Conservation (phyloP, 1,140 invertebrate species). For the Bombus superbus region DNA sequence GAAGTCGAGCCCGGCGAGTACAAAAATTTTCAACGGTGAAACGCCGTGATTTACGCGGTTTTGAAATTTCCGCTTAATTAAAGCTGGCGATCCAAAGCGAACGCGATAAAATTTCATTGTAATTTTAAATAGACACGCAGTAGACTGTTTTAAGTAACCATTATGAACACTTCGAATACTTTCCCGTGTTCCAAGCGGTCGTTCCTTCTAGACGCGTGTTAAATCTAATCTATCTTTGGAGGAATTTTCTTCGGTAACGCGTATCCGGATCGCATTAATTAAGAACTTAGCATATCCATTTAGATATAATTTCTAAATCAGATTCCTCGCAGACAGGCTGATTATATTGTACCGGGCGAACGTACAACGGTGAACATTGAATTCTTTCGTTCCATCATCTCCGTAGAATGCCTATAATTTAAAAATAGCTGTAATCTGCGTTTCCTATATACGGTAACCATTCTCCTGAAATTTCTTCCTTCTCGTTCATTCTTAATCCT, state of each 20-base stretch:
- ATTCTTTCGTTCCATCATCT: neutral
- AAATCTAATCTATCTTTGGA: neutral
- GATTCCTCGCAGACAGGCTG: no score
- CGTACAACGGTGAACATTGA: neutral
- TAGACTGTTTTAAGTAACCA: neutral
- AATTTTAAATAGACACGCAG: neutral
- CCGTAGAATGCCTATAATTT: neutral
- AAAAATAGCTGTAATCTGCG: neutral
- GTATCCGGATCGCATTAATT: neutral
- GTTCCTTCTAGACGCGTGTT: neutral
- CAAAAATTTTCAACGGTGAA: neutral
- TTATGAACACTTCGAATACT: neutral
- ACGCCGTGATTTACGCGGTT: neutral
- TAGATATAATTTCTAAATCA: neutral
- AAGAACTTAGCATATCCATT: neutral
- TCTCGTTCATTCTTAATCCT: no score
- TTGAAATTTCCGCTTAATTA: neutral
- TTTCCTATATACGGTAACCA: neutral
- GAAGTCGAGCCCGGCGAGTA: neutral
- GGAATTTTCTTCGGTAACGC: neutral
- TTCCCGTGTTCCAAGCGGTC: neutral
- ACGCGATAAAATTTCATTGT: neutral
- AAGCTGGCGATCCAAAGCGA: neutral
- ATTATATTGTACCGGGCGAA: neutral
- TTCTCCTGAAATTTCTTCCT: neutral